Conservation (phyloP, 2,888 invertebrate species). For the Drosophila quinaria region DNA sequence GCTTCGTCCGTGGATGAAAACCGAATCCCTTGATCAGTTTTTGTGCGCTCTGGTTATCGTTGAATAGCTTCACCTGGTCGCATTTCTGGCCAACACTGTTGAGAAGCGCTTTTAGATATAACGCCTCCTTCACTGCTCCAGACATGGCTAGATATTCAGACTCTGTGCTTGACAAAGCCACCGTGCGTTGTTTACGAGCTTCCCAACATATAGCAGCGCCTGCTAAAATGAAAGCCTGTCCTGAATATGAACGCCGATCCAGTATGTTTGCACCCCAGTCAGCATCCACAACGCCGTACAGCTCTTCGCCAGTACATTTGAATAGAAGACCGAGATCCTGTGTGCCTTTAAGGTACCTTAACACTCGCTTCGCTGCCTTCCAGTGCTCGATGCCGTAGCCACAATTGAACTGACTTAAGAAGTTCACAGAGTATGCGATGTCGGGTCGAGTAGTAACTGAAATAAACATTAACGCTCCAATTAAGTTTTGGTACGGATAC, state of each 20-base stretch:
- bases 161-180: not conserved
- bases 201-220: conserved; percentile 1
- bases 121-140: no score
- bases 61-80: no score
- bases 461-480: no score
- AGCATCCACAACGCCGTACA: conserved; percentile 4
- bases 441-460: no score
- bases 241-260: conserved; percentile 2
- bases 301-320: not conserved
- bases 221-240: conserved; percentile 2
- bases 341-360: not conserved
- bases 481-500: no score
- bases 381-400: not conserved
- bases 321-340: not conserved
- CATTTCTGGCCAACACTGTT: no score
- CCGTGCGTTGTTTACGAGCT: conserved; percentile 1
- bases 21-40: no score
- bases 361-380: not conserved
- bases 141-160: not conserved
- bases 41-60: no score
- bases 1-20: no score
- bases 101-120: no score
- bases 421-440: not conserved
- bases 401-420: not conserved
- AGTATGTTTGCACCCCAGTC: conserved; percentile 1